Percentiles rank a stretch among this genome's conserved stretches.
Conservation (phyloP, 2,888 invertebrate species). For the Abrostola triplasia region DNA sequence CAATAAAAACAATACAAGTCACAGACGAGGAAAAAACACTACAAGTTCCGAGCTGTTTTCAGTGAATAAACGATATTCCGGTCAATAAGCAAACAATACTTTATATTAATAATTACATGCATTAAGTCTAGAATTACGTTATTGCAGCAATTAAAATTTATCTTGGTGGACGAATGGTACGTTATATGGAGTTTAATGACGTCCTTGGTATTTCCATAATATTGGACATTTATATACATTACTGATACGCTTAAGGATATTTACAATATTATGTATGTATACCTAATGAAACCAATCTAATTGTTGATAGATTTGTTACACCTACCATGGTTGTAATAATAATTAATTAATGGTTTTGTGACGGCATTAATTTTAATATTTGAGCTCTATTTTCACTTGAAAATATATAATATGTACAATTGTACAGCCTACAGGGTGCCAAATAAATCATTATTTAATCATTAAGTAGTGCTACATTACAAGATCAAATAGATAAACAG, state of each 20-base stretch:
- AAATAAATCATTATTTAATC: too few species aligned
- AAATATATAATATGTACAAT: too few species aligned
- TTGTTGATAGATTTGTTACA: not conserved
- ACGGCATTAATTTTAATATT: too few species aligned
- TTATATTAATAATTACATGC: conserved; percentile 29
- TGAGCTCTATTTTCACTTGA: too few species aligned
- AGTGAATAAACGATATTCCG: conserved; percentile 24
- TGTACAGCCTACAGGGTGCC: too few species aligned
- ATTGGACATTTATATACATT: conserved; percentile 38
- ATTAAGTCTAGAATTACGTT: conserved; percentile 19
- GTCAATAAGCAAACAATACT: conserved; percentile 29
- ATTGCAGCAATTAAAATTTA: conserved; percentile 17
- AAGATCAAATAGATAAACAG: too few species aligned
- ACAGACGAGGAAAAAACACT: conserved; percentile 27
- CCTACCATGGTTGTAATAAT: too few species aligned
- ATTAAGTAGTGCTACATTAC: too few species aligned
- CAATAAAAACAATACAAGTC: conserved; percentile 12
- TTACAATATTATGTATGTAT: conserved; percentile 22
- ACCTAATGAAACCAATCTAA: conserved; percentile 23
- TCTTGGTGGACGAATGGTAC: conserved; percentile 15
- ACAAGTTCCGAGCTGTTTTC: conserved; percentile 19
- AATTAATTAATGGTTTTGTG: too few species aligned
- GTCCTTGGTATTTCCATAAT: conserved; percentile 55
- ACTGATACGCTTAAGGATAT: conserved; percentile 48
- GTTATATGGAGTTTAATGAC: conserved; percentile 35